Evolutionary conservation across 2,888 invertebrate species (phyloP).

Genomic region (Protula sp.): DNA sequence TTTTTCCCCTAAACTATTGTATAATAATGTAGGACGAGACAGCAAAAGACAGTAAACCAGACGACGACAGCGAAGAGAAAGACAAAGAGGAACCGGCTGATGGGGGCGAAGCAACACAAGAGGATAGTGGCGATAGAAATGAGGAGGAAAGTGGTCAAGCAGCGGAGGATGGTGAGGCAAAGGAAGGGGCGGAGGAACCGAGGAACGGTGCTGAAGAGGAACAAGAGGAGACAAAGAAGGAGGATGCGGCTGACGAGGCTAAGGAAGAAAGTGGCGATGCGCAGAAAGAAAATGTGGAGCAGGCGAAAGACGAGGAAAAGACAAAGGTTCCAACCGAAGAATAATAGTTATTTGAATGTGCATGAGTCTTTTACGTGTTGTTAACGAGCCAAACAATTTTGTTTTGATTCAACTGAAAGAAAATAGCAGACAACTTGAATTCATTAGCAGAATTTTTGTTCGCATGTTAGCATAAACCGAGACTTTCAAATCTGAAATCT

Average conservation of each 20-base stretch:
- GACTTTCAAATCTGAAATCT: no score
- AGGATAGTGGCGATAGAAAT: neutral
- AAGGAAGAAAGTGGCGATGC: constrained; percentile 28
- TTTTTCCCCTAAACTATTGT: no score
- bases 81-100: neutral
- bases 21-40: no score
- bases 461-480: no score
- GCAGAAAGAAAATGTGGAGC: constrained; percentile 1
- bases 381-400: no score
- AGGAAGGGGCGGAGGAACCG: constrained; percentile 1
- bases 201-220: neutral
- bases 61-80: neutral
- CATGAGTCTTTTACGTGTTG: neutral
- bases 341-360: no score
- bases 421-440: no score
- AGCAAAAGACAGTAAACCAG: neutral
- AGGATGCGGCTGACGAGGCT: constrained; percentile 17
- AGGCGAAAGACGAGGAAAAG: constrained; percentile 1
- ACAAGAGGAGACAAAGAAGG: constrained; percentile 16
- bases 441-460: no score
- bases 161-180: neutral
- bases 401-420: no score
- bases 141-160: neutral
- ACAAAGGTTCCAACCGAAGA: constrained; percentile 5
- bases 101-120: neutral